Conservation (phyloP, 2,113 vertebrate genomes). For the Galeopterus variegatus region DNA sequence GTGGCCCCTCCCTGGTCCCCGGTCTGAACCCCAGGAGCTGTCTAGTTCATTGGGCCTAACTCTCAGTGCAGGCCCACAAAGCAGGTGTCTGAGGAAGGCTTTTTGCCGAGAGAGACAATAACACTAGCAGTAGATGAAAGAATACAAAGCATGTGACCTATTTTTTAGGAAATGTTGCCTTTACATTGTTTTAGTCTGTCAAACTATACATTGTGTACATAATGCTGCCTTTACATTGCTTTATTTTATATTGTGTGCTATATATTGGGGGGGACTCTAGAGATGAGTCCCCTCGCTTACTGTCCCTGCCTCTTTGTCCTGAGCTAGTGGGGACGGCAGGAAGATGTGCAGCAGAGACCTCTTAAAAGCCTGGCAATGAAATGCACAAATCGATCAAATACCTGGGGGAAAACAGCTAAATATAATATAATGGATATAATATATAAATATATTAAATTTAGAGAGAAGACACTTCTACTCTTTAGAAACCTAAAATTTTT, state of each 20-base stretch:
- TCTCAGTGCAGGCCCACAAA: not conserved
- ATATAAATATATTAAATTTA: constrained; percentile 84
- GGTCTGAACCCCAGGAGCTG: not conserved
- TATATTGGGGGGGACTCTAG: not conserved
- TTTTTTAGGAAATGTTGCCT: not conserved
- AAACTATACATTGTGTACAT: not conserved
- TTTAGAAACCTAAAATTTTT: constrained; percentile 21
- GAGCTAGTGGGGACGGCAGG: constrained; percentile 18
- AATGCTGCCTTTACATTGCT: too few relatives aligned
- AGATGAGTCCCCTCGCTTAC: not conserved
- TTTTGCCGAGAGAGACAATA: not conserved
- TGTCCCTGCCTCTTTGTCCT: not conserved
- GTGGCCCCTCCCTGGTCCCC: not conserved
- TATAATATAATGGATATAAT: not conserved
- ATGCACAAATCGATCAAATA: constrained; percentile 85
- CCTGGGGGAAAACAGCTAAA: not conserved
- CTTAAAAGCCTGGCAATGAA: constrained; percentile 76
- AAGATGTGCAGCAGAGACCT: constrained; percentile 36
- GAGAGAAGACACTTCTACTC: constrained; percentile 48
- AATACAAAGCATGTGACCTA: not conserved
- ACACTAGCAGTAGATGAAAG: not conserved
- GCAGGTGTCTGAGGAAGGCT: not conserved
- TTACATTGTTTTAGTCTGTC: not conserved
- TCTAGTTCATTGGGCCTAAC: not conserved
- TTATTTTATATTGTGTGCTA: too few relatives aligned